Evolutionary conservation across 2,113 vertebrate genomes (phyloP).

Genomic region (Trachemys scripta): DNA sequence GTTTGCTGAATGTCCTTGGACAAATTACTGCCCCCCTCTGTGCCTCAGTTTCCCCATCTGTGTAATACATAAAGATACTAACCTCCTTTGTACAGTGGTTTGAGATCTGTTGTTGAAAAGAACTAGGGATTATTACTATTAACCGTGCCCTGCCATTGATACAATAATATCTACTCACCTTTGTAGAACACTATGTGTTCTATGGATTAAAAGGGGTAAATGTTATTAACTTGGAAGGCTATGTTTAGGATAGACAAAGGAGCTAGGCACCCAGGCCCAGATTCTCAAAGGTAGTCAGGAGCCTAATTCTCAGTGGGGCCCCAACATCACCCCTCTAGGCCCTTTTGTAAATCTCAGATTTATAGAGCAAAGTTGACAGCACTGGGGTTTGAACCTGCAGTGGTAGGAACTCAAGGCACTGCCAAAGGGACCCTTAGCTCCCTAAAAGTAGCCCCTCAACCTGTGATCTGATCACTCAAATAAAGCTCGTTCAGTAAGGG

Average conservation of each 20-base stretch:
- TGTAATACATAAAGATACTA: neutral
- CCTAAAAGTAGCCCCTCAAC: neutral
- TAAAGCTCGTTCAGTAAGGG: neutral
- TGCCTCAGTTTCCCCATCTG: neutral
- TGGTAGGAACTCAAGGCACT: neutral
- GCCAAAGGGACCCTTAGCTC: neutral
- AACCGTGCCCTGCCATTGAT: neutral
- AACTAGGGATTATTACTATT: neutral
- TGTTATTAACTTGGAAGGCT: neutral
- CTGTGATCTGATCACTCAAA: neutral
- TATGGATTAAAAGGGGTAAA: rapidly evolving
- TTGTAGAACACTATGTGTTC: rapidly evolving
- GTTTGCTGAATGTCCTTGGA: neutral
- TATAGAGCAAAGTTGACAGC: neutral
- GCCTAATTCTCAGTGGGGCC: no score
- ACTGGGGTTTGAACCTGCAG: neutral
- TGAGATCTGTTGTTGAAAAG: neutral
- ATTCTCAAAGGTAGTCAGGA: neutral
- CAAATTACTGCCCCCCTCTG: rapidly evolving
- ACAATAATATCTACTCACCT: neutral
- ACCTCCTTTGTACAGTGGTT: rapidly evolving
- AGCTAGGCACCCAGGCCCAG: neutral
- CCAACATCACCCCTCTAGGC: neutral
- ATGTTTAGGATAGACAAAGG: rapidly evolving
- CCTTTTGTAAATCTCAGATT: neutral